phyloP scores from a whole-genome alignment of 2,113 vertebrate genomes.

The Indicator indicator region DNA sequence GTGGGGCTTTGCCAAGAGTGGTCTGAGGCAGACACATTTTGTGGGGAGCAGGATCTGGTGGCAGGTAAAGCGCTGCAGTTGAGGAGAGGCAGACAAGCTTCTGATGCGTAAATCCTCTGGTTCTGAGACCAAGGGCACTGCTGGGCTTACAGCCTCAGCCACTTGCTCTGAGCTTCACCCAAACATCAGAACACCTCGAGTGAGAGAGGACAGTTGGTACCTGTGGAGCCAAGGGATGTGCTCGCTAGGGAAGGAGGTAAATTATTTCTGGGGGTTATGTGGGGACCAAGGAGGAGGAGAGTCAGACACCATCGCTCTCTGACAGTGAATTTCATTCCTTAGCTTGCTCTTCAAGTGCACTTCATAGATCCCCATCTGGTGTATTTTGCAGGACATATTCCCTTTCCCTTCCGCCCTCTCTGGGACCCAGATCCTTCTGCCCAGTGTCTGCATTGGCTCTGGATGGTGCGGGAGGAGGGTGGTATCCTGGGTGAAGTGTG shows the following conservation, averaged over 20 bases:
- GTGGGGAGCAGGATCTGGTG: neutral
- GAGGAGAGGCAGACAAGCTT: constrained; percentile 28
- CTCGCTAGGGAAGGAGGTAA: constrained; percentile 28
- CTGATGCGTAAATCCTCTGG: constrained; percentile 59
- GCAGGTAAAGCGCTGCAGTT: constrained; percentile 1
- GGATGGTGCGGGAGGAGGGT: neutral
- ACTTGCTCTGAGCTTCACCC: neutral
- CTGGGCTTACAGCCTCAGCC: neutral
- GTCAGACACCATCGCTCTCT: neutral
- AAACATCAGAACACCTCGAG: fast-evolving
- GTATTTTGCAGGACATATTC: neutral
- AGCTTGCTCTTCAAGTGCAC: neutral
- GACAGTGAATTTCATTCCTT: neutral
- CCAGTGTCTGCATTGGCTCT: neutral
- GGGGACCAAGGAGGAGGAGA: neutral
- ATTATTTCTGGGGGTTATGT: neutral
- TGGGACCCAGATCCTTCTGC: neutral
- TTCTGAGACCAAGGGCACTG: neutral
- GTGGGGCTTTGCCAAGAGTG: neutral
- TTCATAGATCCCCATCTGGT: neutral
- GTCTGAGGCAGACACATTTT: neutral
- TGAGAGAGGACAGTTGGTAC: neutral
- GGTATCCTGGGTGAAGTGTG: neutral
- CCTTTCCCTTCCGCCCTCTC: neutral
- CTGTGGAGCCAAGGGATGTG: neutral